A percentile compares a stretch with the other conserved stretches of the same genome.
Conservation (phyloP, 2,113 vertebrate genomes). For the Actenoides lindsayi region DNA sequence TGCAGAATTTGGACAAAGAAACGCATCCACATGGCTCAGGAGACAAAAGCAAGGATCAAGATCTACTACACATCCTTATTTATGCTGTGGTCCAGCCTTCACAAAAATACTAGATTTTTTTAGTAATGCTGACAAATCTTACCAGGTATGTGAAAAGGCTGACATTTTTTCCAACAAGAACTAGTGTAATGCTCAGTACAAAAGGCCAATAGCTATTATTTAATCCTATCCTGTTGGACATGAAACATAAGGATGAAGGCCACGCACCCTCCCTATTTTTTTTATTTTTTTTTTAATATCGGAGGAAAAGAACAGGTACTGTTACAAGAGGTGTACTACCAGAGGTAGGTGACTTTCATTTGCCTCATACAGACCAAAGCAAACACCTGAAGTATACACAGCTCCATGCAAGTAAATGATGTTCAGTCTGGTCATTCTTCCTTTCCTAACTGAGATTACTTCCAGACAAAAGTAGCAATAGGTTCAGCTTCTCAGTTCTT, state of each 20-base stretch:
- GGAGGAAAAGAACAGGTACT: not conserved
- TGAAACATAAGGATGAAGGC: not conserved
- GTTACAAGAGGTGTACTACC: not conserved
- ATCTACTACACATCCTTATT: not conserved
- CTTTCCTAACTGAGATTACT: not conserved
- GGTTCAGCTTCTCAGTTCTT: not conserved
- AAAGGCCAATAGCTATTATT: not conserved
- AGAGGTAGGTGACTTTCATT: not conserved
- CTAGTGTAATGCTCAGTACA: not conserved
- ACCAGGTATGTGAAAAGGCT: not conserved
- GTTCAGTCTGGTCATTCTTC: not conserved
- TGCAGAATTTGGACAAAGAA: not conserved
- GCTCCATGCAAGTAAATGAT: not conserved
- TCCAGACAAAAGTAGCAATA: not conserved
- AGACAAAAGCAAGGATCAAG: not conserved
- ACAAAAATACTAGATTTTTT: not conserved
- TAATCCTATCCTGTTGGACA: not conserved
- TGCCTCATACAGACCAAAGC: not conserved
- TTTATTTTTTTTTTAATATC: not conserved
- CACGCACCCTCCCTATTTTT: no score
- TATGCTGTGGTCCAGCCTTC: not conserved
- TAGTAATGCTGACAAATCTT: not conserved
- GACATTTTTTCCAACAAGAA: not conserved
- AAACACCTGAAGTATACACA: not conserved
- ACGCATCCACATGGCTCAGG: not conserved